Evolutionary conservation across 1,140 invertebrate genomes (phyloP).

Genomic region (Drosophila equinoxialis): DNA sequence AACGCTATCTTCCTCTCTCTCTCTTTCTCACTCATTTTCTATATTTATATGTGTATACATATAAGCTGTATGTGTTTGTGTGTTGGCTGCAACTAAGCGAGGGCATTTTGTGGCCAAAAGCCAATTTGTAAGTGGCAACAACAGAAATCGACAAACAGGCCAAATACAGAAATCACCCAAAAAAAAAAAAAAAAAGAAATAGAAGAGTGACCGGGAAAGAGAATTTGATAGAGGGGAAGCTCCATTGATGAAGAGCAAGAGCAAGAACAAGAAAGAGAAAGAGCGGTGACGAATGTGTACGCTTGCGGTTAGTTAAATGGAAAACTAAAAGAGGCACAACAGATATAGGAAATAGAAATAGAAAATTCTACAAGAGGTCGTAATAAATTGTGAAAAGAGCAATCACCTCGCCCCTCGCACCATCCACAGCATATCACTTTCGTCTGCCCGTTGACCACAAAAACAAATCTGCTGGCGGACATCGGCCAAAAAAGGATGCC

Average conservation of each 20-base stretch:
- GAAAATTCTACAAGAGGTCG: conserved; percentile 46
- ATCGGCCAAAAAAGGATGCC: background rate
- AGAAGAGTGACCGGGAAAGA: background rate
- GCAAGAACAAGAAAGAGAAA: background rate
- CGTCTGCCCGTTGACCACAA: background rate
- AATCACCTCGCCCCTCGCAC: background rate
- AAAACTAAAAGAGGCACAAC: conserved; percentile 50
- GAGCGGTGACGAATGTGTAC: conserved; percentile 55
- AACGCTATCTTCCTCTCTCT: background rate
- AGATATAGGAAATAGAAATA: conserved; percentile 45
- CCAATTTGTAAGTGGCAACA: conserved; percentile 65
- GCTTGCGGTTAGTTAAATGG: conserved; percentile 56
- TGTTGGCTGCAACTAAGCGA: conserved; percentile 37
- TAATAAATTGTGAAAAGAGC: conserved; percentile 47
- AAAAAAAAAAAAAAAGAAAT: background rate
- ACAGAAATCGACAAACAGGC: conserved; percentile 48
- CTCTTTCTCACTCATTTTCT: no score
- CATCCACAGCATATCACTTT: no score
- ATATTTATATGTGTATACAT: no score
- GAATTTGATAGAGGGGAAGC: background rate
- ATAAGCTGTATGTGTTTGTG: background rate
- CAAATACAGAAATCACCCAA: conserved; percentile 14
- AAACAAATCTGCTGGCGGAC: background rate
- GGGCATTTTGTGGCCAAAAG: conserved; percentile 57
- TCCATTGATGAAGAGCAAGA: background rate